These are phyloP conservation scores for Cassiopea xamachana DNA, from an alignment of 30 jellyfish, hydroid and myxozoan genomes.

Conservation along the genomic window DNA sequence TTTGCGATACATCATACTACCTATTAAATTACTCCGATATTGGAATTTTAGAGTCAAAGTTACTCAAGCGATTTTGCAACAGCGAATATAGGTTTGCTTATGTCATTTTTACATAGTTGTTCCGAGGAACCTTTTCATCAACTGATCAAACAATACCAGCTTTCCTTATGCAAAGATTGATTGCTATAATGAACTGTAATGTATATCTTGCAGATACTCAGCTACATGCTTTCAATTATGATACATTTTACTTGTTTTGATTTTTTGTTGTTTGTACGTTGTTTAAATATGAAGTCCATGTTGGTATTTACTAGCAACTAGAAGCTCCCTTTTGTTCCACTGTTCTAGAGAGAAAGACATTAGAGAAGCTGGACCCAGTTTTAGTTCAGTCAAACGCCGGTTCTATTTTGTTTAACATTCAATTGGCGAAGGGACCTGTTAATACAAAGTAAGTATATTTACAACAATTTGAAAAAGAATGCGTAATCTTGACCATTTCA, in stretches of 20 bases:
- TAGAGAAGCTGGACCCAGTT: slow-evolving; percentile 45
- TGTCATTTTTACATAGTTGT: not conserved
- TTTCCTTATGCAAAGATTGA: not conserved
- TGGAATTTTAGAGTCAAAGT: not conserved
- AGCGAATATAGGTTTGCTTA: not conserved
- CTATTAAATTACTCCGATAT: too few relatives aligned
- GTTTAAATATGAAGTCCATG: too few relatives aligned
- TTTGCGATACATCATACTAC: too few relatives aligned
- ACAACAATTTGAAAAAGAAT: not conserved
- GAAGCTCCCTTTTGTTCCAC: too few relatives aligned
- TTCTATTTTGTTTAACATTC: slow-evolving; percentile 13
- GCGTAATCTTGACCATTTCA: too few relatives aligned
- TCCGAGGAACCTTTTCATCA: not conserved
- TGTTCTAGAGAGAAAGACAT: slow-evolving; percentile 53
- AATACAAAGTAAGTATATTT: slow-evolving; percentile 40
- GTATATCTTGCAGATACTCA: not conserved
- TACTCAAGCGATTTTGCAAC: not conserved
- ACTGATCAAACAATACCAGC: not conserved
- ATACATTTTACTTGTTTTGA: too few relatives aligned
- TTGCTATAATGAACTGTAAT: not conserved
- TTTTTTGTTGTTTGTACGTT: not conserved
- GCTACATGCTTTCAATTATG: not conserved
- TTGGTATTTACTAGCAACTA: too few relatives aligned
- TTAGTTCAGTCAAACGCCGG: not conserved
- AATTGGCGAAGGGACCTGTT: slow-evolving; percentile 64